These are phyloP conservation scores for Gila orcuttii DNA, from an alignment of 2,113 vertebrate genomes.

Conservation along the genomic window DNA sequence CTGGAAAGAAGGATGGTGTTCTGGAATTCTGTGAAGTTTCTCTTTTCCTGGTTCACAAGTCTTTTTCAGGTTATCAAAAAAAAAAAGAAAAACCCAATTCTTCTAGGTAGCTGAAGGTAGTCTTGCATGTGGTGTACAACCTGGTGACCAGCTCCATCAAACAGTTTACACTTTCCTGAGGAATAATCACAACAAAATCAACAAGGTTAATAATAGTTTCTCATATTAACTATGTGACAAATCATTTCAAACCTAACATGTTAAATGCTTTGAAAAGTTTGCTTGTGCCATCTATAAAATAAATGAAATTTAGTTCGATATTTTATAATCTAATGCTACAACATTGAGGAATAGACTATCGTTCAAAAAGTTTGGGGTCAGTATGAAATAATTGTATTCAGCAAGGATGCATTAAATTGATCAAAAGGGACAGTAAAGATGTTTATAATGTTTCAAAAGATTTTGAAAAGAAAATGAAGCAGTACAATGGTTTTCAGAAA, in stretches of 20 bases:
- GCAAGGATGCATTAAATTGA: not conserved
- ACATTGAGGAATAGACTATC: not conserved
- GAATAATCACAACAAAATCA: not conserved
- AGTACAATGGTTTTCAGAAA: not conserved
- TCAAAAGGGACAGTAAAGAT: not conserved
- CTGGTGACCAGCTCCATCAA: constrained; percentile 42
- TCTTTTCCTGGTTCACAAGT: constrained; percentile 35
- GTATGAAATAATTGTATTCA: not conserved
- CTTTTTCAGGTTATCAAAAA: not conserved
- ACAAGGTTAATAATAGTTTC: not conserved
- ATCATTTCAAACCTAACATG: not conserved
- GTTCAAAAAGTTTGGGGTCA: not conserved
- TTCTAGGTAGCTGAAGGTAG: constrained; percentile 44
- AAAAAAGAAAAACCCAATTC: constrained; percentile 21
- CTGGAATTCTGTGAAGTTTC: constrained; percentile 43
- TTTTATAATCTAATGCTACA: too few relatives aligned
- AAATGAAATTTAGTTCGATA: not conserved
- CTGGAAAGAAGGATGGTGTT: constrained; percentile 31
- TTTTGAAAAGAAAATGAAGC: not conserved
- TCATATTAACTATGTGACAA: not conserved
- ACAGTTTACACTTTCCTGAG: constrained; percentile 44
- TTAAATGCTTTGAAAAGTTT: not conserved
- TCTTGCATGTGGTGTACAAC: constrained; percentile 43
- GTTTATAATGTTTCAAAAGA: not conserved
- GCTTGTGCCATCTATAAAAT: not conserved